These are phyloP conservation scores for Scolanthus callimorphus DNA, from an alignment of 92 coral and sea anemone species.

Conservation along the genomic window DNA sequence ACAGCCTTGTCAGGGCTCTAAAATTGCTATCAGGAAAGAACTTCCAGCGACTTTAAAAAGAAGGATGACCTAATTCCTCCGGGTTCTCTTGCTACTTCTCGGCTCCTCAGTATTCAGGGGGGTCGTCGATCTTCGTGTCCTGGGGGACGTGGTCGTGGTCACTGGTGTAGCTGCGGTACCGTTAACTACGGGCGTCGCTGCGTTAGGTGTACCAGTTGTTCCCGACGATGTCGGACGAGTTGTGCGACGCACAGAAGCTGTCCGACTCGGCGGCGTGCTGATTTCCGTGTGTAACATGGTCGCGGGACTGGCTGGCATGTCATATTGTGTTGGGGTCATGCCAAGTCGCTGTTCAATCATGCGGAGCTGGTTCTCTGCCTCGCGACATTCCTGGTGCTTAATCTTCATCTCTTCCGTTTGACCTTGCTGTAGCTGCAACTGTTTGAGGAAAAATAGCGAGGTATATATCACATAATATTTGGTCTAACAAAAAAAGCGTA, in stretches of 20 bases:
- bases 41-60: too few species aligned
- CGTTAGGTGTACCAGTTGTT: slow-evolving; percentile 41
- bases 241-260: slow-evolving; percentile 56
- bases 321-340: slow-evolving; percentile 96
- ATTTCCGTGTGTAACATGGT: slow-evolving; percentile 94
- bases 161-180: slow-evolving; percentile 80
- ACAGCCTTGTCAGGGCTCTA: too few species aligned
- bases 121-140: slow-evolving; percentile 59
- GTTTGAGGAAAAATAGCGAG: slow-evolving; percentile 2
- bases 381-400: slow-evolving; percentile 94
- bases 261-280: slow-evolving; percentile 64
- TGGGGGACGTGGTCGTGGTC: too few species aligned
- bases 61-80: too few species aligned
- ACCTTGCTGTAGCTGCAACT: slow-evolving; percentile 86
- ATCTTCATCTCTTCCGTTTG: slow-evolving; percentile 93
- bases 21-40: too few species aligned
- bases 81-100: slow-evolving; percentile 61
- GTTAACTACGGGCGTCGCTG: slow-evolving; percentile 43
- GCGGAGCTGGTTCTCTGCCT: slow-evolving; percentile 93
- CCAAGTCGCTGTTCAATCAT: slow-evolving; percentile 94
- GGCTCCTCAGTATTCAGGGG: slow-evolving; percentile 59
- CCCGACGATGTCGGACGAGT: slow-evolving; percentile 45
- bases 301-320: slow-evolving; percentile 99
- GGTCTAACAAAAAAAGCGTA: too few species aligned
- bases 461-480: too few species aligned